These are phyloP conservation scores for Malacoraja senta DNA, from an alignment of 2,797 vertebrate species.

Conservation along the genomic window DNA sequence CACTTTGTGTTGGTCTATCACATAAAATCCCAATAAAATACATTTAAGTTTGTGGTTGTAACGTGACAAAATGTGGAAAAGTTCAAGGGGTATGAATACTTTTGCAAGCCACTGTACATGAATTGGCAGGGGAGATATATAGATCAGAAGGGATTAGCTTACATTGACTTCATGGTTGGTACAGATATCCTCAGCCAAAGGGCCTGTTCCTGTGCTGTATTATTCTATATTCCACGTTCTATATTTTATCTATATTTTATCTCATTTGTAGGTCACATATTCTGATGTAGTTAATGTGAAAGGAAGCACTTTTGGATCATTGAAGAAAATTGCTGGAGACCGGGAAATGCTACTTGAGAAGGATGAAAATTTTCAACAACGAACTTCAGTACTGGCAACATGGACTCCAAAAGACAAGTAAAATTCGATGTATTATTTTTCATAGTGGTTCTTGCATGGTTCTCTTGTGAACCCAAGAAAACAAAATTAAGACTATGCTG, in stretches of 20 bases:
- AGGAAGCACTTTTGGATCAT: constrained; percentile 46
- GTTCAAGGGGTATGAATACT: no score
- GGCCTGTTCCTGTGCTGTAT: no score
- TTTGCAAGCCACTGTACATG: no score
- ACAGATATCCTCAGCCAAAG: no score
- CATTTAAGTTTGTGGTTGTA: no score
- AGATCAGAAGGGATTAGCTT: no score
- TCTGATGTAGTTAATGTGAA: constrained; percentile 45
- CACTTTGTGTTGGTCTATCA: no score
- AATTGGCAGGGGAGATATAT: no score
- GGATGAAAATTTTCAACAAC: constrained; percentile 9
- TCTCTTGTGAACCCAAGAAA: constrained; percentile 2
- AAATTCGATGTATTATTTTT: constrained; percentile 35
- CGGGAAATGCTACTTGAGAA: constrained; percentile 42
- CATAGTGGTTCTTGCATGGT: neutral
- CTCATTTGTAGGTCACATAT: constrained; percentile 46
- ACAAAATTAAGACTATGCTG: no score
- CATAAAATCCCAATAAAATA: no score
- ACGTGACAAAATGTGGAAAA: no score
- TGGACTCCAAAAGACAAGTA: constrained; percentile 52
- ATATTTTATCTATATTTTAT: constrained; percentile 16
- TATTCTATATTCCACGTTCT: neutral
- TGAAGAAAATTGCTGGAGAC: constrained; percentile 41
- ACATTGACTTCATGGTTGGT: no score
- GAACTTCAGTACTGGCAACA: constrained; percentile 46